Evolutionary conservation across 2,113 vertebrate genomes (phyloP).

Genomic region (Turdus rufiventris): DNA sequence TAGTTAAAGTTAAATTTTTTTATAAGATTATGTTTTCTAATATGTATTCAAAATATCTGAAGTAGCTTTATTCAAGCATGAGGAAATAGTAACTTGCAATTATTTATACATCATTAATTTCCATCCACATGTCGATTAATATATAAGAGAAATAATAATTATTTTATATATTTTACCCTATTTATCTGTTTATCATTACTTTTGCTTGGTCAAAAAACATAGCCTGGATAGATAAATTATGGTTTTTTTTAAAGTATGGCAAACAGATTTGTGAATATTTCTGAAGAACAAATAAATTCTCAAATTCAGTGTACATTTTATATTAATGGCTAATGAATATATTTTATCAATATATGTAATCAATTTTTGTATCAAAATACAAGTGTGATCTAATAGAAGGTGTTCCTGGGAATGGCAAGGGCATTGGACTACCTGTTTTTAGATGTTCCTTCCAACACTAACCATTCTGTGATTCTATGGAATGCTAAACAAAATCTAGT

Average conservation of each 20-base stretch:
- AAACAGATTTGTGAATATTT: neutral
- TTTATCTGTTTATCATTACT: neutral
- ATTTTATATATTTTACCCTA: neutral
- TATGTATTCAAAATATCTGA: neutral
- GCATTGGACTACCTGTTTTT: neutral
- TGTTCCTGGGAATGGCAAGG: neutral
- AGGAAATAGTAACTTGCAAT: neutral
- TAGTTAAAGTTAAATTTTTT: neutral
- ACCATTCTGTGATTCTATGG: neutral
- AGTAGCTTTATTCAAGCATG: neutral
- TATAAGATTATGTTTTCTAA: neutral
- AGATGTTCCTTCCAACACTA: neutral
- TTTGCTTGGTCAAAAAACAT: neutral
- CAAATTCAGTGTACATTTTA: neutral
- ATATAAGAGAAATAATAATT: neutral
- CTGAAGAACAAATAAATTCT: neutral
- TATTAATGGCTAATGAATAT: neutral
- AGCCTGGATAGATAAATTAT: neutral
- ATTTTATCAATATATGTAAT: neutral
- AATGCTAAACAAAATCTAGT: neutral
- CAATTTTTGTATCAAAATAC: neutral
- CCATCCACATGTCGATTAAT: neutral
- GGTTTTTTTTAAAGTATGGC: fast-evolving
- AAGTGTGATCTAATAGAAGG: neutral
- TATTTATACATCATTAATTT: neutral